Evolutionary conservation across 2,888 invertebrate genomes (phyloP).

Genomic region (Alitta virens): DNA sequence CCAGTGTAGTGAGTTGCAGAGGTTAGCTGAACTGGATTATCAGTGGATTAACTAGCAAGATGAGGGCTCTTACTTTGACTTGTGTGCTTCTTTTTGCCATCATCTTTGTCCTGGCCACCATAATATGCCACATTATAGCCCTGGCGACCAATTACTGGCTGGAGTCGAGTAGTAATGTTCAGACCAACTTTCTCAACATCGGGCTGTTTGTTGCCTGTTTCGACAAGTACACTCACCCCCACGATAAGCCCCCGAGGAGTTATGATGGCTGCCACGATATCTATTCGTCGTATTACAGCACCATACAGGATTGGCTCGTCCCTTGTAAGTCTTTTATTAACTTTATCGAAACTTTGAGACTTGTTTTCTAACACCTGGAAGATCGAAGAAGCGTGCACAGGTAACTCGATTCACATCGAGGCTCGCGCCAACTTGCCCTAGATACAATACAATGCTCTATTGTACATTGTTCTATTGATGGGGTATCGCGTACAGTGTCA

Average conservation of each 20-base stretch:
- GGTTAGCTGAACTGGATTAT: too few species aligned
- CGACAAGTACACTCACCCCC: conserved; percentile 28
- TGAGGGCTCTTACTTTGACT: conserved; percentile 11
- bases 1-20: too few species aligned
- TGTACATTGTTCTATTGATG: too few species aligned
- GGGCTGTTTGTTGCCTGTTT: conserved; percentile 34
- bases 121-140: conserved; percentile 31
- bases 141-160: conserved; percentile 30
- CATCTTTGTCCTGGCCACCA: conserved; percentile 25
- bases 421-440: too few species aligned
- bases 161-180: conserved; percentile 15
- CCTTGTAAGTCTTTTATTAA: conserved; percentile 27
- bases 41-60: background rate
- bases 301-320: conserved; percentile 31
- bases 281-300: conserved; percentile 26
- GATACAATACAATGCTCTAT: too few species aligned
- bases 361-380: too few species aligned
- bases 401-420: too few species aligned
- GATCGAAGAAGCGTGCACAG: too few species aligned
- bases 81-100: conserved; percentile 22
- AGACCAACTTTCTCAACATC: conserved; percentile 30
- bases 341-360: too few species aligned
- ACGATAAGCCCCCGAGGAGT: conserved; percentile 23
- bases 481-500: too few species aligned
- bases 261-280: conserved; percentile 32